These are phyloP conservation scores for Steinernema feltiae DNA, from an alignment of 1,140 invertebrate species.

Conservation along the genomic window DNA sequence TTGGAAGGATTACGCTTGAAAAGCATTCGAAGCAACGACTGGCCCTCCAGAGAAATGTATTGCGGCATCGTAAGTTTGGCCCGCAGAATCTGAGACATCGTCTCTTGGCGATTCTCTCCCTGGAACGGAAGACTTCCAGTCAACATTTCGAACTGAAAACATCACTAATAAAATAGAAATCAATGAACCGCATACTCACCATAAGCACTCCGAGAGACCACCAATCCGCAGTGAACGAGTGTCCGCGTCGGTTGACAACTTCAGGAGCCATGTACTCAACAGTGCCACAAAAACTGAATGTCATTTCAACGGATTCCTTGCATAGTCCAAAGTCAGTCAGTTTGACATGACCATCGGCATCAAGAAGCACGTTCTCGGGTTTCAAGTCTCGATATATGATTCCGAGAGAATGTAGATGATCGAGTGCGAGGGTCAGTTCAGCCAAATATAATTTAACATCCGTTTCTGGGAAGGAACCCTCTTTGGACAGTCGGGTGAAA, in stretches of 20 bases:
- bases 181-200: slow-evolving; percentile 63
- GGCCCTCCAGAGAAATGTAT: slow-evolving; percentile 91
- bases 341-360: slow-evolving; percentile 91
- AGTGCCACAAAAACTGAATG: slow-evolving; percentile 90
- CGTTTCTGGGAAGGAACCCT: slow-evolving; percentile 94
- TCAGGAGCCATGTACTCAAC: slow-evolving; percentile 96
- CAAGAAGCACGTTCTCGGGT: slow-evolving; percentile 93
- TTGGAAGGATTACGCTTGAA: background rate
- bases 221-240: slow-evolving; percentile 95
- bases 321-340: slow-evolving; percentile 97
- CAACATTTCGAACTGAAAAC: slow-evolving; percentile 86
- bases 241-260: slow-evolving; percentile 91
- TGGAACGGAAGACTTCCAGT: slow-evolving; percentile 94
- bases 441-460: slow-evolving; percentile 99
- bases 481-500: slow-evolving; percentile 88
- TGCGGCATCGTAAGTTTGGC: slow-evolving; percentile 95
- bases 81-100: slow-evolving; percentile 95
- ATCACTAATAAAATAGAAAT: background rate
- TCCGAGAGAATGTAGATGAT: slow-evolving; percentile 88
- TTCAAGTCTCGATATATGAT: slow-evolving; percentile 97
- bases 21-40: slow-evolving; percentile 78
- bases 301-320: slow-evolving; percentile 78
- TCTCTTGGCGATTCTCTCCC: slow-evolving; percentile 86
- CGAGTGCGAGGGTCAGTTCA: slow-evolving; percentile 86
- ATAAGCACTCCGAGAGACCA: slow-evolving; percentile 97